Evolutionary conservation across 2,797 vertebrate species (phyloP).

Genomic region (Danio tinwini): DNA sequence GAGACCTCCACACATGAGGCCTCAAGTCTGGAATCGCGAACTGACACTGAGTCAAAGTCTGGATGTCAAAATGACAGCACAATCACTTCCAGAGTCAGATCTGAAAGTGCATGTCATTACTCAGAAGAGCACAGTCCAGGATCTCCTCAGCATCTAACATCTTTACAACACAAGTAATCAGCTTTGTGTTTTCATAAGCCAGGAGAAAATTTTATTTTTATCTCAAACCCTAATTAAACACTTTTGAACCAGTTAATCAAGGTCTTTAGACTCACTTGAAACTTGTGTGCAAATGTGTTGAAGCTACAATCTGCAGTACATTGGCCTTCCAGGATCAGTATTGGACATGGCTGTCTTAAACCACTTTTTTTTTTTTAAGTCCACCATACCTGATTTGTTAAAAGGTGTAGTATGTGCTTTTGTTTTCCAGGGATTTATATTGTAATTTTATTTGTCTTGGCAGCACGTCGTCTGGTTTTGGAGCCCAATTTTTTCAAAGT

Average conservation of each 20-base stretch:
- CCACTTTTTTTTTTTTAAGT: not conserved
- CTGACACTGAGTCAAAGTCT: conserved; percentile 58
- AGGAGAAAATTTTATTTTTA: too few species aligned
- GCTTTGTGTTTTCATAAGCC: not conserved
- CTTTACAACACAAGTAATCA: conserved; percentile 61
- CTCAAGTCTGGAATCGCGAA: conserved; percentile 63
- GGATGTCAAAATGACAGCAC: conserved; percentile 63
- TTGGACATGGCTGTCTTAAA: not conserved
- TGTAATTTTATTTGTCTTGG: not conserved
- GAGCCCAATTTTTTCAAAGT: conserved; percentile 67
- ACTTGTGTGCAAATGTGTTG: too few species aligned
- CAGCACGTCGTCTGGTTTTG: conserved; percentile 33
- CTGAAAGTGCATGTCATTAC: conserved; percentile 68
- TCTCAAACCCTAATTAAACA: too few species aligned
- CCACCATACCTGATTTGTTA: not conserved
- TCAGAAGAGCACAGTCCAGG: conserved; percentile 32
- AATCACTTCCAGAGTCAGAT: conserved; percentile 66
- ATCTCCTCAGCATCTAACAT: conserved; percentile 49
- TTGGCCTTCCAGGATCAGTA: not conserved
- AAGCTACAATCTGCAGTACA: too few species aligned
- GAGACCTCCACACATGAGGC: conserved; percentile 60
- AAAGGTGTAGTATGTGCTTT: not conserved
- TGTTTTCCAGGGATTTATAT: not conserved
- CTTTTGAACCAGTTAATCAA: too few species aligned
- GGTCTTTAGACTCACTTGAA: too few species aligned